These are phyloP conservation scores for Rattus norvegicus DNA, from an alignment of 2,113 vertebrate genomes.

Conservation along the genomic window DNA sequence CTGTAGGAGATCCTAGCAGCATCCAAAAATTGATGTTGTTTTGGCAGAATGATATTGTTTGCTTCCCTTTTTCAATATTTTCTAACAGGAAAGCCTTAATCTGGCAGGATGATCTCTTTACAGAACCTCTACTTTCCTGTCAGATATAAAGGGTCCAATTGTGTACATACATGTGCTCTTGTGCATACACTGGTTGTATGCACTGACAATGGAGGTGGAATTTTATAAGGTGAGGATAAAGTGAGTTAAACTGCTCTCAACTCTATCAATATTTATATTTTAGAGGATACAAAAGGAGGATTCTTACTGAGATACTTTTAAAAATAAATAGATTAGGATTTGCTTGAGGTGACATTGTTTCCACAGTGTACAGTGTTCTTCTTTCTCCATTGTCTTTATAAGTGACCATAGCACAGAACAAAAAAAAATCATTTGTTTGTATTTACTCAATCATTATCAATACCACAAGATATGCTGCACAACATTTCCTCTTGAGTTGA, in stretches of 20 bases:
- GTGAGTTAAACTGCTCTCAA: neutral
- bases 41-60: slow-evolving; percentile 60
- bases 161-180: accelerated
- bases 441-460: neutral
- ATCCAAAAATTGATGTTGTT: slow-evolving; percentile 64
- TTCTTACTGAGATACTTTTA: neutral
- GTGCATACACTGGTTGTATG: neutral
- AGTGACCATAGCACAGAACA: too few relatives aligned
- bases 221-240: neutral
- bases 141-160: neutral
- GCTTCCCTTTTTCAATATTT: slow-evolving; percentile 60
- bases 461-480: neutral
- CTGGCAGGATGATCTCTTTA: slow-evolving; percentile 54
- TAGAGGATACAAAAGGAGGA: neutral
- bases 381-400: neutral
- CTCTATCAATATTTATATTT: neutral
- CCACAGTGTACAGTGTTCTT: neutral
- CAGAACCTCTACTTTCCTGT: slow-evolving; percentile 24
- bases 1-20: slow-evolving; percentile 54
- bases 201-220: neutral
- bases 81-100: slow-evolving; percentile 53
- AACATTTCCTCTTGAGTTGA: neutral
- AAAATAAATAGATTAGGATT: slow-evolving; percentile 14
- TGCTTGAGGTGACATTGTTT: neutral
- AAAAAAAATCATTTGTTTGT: neutral